Conservation (phyloP, 2,797 vertebrate genomes). For the Fistularia commersonii region DNA sequence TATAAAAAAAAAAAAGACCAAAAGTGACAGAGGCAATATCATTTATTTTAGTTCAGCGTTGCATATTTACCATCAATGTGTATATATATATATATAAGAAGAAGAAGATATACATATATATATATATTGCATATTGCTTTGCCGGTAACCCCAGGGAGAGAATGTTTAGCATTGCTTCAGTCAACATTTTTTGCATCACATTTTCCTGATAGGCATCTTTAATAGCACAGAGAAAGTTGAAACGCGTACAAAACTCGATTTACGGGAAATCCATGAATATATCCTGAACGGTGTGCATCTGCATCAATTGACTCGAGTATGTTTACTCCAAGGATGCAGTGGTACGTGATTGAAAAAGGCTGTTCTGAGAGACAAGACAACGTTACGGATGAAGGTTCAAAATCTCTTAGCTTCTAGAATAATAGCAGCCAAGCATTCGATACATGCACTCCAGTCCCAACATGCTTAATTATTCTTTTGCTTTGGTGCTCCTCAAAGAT, state of each 20-base stretch:
- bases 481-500: slow-evolving; percentile 32
- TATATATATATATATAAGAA: slow-evolving; percentile 66
- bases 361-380: too few species aligned
- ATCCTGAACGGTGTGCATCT: too few species aligned
- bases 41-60: slow-evolving; percentile 61
- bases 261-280: not conserved
- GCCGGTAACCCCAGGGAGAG: slow-evolving; percentile 28
- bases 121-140: too few species aligned
- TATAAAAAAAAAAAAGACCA: not conserved
- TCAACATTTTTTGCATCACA: slow-evolving; percentile 57
- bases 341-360: too few species aligned
- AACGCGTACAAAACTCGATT: not conserved
- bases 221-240: slow-evolving; percentile 3
- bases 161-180: slow-evolving; percentile 22
- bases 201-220: slow-evolving; percentile 52
- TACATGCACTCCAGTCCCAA: slow-evolving; percentile 27
- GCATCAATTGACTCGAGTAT: too few species aligned
- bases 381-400: too few species aligned
- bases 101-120: slow-evolving; percentile 61
- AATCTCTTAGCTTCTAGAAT: too few species aligned
- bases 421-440: too few species aligned
- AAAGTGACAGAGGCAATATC: slow-evolving; percentile 8
- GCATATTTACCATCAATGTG: slow-evolving; percentile 61
- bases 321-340: too few species aligned
- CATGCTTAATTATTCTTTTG: slow-evolving; percentile 31